Conservation (phyloP, 2,797 vertebrate species). For the Myripristis murdjan region DNA sequence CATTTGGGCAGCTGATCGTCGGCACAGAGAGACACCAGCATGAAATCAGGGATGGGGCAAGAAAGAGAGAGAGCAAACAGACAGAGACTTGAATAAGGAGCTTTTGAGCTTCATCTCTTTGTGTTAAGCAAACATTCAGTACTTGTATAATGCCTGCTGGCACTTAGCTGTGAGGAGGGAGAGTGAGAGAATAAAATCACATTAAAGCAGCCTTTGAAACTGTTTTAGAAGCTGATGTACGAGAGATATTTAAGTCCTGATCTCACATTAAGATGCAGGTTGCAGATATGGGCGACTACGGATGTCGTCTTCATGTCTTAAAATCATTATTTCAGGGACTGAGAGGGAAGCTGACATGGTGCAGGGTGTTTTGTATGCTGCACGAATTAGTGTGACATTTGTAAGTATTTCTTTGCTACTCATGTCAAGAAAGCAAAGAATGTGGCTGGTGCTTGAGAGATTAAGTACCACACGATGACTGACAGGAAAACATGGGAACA, state of each 20-base stretch:
- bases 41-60: conserved; percentile 15
- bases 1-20: neutral
- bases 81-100: neutral
- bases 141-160: neutral
- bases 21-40: conserved; percentile 9
- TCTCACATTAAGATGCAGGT: no score
- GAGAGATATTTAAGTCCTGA: no score
- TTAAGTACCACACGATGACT: conserved; percentile 2
- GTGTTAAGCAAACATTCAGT: neutral
- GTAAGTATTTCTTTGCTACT: conserved; percentile 29
- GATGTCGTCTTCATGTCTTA: no score
- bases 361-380: neutral
- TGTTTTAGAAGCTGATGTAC: no score
- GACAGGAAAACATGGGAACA: neutral
- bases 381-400: conserved; percentile 34
- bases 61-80: neutral
- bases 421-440: conserved; percentile 13
- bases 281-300: no score
- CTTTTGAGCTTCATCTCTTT: conserved; percentile 9
- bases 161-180: neutral
- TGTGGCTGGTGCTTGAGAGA: neutral
- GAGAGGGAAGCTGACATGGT: conserved; percentile 3
- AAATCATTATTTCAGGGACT: conserved; percentile 4
- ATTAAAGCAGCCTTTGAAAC: neutral
- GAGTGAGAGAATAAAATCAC: neutral